phyloP scores from a whole-genome alignment of 2,113 vertebrate genomes.

The Cinclus cinclus region DNA sequence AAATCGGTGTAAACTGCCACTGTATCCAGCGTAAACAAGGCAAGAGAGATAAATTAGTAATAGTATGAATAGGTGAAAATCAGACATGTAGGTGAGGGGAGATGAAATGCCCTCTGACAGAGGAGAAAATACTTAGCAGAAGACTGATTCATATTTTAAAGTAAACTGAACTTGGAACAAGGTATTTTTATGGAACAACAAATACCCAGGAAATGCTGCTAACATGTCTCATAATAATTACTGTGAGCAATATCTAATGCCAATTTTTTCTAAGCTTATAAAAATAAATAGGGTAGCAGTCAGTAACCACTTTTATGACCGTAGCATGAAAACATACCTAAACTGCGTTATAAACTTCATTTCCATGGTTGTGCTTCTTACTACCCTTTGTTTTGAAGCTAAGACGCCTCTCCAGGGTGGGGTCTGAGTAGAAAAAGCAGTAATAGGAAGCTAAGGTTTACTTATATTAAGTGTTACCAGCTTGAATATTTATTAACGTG shows the following conservation, averaged over 20 bases:
- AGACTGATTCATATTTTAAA: not conserved
- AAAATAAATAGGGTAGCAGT: slow-evolving; percentile 45
- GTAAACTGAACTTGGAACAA: not conserved
- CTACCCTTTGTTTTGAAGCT: slow-evolving; percentile 22
- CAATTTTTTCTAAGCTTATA: slow-evolving; percentile 41
- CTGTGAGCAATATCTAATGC: not conserved
- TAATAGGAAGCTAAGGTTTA: not conserved
- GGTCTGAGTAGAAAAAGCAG: not conserved
- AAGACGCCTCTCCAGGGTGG: not conserved
- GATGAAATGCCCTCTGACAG: not conserved
- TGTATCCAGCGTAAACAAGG: not conserved
- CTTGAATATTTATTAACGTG: not conserved
- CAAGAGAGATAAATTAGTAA: not conserved
- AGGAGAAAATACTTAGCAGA: not conserved
- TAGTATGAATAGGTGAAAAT: not conserved
- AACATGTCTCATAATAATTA: slow-evolving; percentile 33
- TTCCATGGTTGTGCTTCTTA: slow-evolving; percentile 19
- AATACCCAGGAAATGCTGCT: not conserved
- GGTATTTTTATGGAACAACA: not conserved
- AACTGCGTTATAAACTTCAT: not conserved
- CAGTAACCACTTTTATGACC: slow-evolving; percentile 53
- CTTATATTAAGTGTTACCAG: not conserved
- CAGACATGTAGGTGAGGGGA: not conserved
- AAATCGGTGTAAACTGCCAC: not conserved
- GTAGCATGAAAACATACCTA: slow-evolving; percentile 31